Evolutionary conservation across 2,888 invertebrate genomes (phyloP).

Genomic region (Entomobrya proxima): DNA sequence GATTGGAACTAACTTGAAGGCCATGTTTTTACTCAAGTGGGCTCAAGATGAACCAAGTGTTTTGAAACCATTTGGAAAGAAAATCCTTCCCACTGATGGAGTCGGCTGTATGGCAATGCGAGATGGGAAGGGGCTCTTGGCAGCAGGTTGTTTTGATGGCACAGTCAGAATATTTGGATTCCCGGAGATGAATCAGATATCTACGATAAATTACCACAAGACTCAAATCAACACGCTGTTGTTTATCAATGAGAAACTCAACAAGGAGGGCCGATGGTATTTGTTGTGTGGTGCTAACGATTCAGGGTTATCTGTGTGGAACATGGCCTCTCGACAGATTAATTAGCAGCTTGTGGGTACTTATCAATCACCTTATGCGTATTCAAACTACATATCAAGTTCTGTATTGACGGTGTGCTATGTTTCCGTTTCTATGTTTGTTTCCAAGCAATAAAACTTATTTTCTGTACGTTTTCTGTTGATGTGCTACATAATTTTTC

Average conservation of each 20-base stretch:
- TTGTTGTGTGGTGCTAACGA: slow-evolving; percentile 49
- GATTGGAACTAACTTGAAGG: slow-evolving; percentile 27
- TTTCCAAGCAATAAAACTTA: no score
- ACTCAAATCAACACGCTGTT: slow-evolving; percentile 35
- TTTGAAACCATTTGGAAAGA: slow-evolving; percentile 42
- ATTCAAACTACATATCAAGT: no score
- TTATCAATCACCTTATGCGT: neutral
- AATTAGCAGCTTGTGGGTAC: neutral
- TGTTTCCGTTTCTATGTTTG: no score
- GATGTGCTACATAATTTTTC: no score
- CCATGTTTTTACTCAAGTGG: slow-evolving; percentile 40
- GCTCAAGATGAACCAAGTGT: neutral
- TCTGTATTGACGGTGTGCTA: neutral
- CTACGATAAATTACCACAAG: slow-evolving; percentile 37
- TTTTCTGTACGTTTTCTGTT: no score
- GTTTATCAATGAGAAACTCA: slow-evolving; percentile 43
- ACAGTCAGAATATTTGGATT: slow-evolving; percentile 47
- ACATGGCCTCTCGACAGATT: slow-evolving; percentile 23
- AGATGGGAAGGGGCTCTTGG: slow-evolving; percentile 18
- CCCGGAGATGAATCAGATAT: slow-evolving; percentile 57
- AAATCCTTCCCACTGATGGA: slow-evolving; percentile 55
- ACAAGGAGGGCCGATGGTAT: slow-evolving; percentile 40
- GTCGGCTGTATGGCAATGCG: slow-evolving; percentile 50
- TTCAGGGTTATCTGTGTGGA: slow-evolving; percentile 47
- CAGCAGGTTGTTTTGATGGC: slow-evolving; percentile 50